These are phyloP conservation scores for Tympanuchus pallidicinctus DNA, from an alignment of 2,113 vertebrate genomes.

Conservation along the genomic window DNA sequence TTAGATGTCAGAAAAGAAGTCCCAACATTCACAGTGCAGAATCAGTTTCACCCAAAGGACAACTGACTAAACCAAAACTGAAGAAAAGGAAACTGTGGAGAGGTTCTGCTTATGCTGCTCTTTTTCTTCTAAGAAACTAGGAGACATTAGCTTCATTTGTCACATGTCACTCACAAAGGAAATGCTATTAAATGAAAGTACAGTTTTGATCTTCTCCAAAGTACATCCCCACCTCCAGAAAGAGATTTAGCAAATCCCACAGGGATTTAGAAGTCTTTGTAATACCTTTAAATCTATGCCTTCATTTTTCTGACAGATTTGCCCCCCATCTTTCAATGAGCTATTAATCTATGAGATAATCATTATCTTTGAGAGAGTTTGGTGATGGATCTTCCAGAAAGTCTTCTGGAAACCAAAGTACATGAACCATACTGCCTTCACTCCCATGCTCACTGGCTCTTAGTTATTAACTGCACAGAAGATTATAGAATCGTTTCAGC, in stretches of 20 bases:
- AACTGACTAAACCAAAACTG: neutral
- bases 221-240: neutral
- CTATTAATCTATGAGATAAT: neutral
- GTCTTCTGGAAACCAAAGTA: neutral
- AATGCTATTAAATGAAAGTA: slow-evolving; percentile 12
- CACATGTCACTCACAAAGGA: neutral
- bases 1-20: neutral
- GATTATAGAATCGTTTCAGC: neutral
- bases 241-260: neutral
- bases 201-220: neutral
- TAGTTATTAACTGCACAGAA: neutral
- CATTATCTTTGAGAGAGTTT: neutral
- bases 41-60: neutral
- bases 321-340: neutral
- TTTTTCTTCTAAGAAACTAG: neutral
- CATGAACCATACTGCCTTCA: neutral
- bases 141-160: slow-evolving; percentile 8
- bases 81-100: neutral
- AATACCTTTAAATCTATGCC: neutral
- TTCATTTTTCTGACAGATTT: neutral
- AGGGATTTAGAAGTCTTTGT: neutral
- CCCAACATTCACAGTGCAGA: neutral
- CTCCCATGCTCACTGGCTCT: neutral
- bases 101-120: neutral
- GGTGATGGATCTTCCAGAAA: neutral